Evolutionary conservation across 2,888 invertebrate genomes (phyloP).

Genomic region (Salpingus planirostris): DNA sequence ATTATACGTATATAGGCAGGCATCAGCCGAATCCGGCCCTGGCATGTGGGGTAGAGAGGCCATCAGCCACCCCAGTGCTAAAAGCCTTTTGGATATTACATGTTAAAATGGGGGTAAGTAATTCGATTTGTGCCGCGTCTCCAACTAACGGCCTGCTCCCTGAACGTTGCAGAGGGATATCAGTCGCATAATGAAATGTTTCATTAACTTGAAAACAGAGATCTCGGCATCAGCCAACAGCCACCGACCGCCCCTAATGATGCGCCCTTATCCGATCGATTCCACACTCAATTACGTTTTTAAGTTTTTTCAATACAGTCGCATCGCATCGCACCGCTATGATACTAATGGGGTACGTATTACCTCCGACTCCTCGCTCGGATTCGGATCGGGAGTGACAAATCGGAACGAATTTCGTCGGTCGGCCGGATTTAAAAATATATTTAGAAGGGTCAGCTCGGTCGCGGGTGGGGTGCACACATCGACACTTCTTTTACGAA

Average conservation of each 20-base stretch:
- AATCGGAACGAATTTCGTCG: too few species aligned
- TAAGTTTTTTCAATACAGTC: too few species aligned
- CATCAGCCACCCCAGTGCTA: constrained; percentile 40
- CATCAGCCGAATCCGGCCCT: constrained; percentile 27
- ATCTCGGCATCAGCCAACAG: constrained; percentile 19
- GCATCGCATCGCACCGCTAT: too few species aligned
- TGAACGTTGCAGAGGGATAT: constrained; percentile 24
- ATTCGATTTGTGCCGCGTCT: constrained; percentile 40
- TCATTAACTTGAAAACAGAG: constrained; percentile 36
- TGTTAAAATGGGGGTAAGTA: constrained; percentile 45
- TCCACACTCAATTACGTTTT: constrained; percentile 15
- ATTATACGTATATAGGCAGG: neutral
- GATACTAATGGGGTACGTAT: too few species aligned
- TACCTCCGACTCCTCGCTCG: too few species aligned
- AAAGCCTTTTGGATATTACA: constrained; percentile 45
- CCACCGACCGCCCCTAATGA: constrained; percentile 12
- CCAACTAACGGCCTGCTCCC: constrained; percentile 22
- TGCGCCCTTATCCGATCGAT: constrained; percentile 11
- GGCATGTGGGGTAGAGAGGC: constrained; percentile 27
- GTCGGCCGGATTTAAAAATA: too few species aligned
- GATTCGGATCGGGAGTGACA: too few species aligned
- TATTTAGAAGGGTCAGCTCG: too few species aligned
- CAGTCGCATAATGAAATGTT: constrained; percentile 36
- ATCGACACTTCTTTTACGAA: too few species aligned
- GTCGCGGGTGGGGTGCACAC: too few species aligned